Percentiles rank a stretch among this genome's conserved stretches.
phyloP scores from a whole-genome alignment of 2,797 vertebrate genomes.

The Chloroceryle inda region DNA sequence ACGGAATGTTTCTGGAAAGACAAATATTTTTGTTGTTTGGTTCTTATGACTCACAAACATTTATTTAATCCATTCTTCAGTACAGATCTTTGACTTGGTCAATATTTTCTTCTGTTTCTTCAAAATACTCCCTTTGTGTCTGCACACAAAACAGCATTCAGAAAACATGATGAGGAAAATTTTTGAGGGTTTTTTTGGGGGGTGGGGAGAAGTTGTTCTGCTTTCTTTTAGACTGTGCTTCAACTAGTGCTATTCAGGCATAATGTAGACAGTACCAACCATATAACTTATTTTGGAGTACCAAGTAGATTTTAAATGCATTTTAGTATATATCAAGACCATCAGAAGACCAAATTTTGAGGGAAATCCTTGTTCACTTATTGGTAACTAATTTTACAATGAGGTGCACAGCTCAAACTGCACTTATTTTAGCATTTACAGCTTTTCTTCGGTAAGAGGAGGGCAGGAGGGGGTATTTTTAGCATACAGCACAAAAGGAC shows the following conservation, averaged over 20 bases:
- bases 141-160: slow-evolving; percentile 62
- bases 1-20: slow-evolving; percentile 69
- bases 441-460: neutral
- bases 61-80: slow-evolving; percentile 76
- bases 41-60: slow-evolving; percentile 73
- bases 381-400: neutral
- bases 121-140: slow-evolving; percentile 73
- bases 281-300: neutral
- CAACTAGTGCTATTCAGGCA: neutral
- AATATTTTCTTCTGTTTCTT: slow-evolving; percentile 74
- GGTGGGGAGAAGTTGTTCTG: neutral
- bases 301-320: neutral
- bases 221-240: neutral
- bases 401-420: neutral
- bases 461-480: neutral
- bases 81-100: slow-evolving; percentile 74
- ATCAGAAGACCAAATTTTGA: neutral
- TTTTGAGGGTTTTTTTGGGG: neutral
- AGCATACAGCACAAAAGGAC: neutral
- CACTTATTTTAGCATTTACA: neutral
- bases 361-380: neutral
- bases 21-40: slow-evolving; percentile 76
- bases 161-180: slow-evolving; percentile 3
- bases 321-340: neutral
- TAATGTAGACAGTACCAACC: neutral